phyloP scores from a whole-genome alignment of 1,140 invertebrate genomes.

The Danaus melanippus region DNA sequence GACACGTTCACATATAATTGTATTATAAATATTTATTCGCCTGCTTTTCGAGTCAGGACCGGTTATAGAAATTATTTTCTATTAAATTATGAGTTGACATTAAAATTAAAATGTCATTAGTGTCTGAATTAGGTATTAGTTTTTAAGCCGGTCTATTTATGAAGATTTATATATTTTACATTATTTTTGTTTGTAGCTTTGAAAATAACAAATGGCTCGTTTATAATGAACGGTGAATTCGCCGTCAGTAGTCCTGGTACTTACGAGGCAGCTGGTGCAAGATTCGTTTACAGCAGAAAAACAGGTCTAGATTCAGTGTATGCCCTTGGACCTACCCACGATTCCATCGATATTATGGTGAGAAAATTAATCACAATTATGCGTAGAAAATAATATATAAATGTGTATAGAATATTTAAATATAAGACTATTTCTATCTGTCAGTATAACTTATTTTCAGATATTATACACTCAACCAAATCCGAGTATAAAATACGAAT shows the following conservation, averaged over 20 bases:
- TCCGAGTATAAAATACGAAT: constrained; percentile 91
- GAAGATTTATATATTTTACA: background rate
- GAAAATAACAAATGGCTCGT: constrained; percentile 80
- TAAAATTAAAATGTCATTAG: too few relatives aligned
- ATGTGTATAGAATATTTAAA: too few relatives aligned
- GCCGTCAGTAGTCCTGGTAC: constrained; percentile 78
- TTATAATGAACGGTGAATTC: constrained; percentile 86
- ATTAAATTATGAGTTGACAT: background rate
- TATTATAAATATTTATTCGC: constrained; percentile 5
- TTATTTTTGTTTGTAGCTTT: constrained; percentile 72
- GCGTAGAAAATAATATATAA: background rate
- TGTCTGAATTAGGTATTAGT: too few relatives aligned
- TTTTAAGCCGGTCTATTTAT: background rate
- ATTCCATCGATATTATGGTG: constrained; percentile 87
- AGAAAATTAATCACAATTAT: constrained; percentile 3
- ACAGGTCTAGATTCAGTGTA: constrained; percentile 75
- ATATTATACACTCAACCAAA: constrained; percentile 84
- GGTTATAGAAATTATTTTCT: background rate
- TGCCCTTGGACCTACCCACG: constrained; percentile 82
- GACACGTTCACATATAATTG: constrained; percentile 9
- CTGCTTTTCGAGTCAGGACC: background rate
- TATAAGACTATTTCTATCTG: too few relatives aligned
- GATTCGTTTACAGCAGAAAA: constrained; percentile 81
- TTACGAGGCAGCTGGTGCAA: constrained; percentile 83
- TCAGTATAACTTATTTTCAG: constrained; percentile 64